These are phyloP conservation scores for Osmoderma eremita DNA, from an alignment of 2,888 invertebrate genomes.

Conservation along the genomic window DNA sequence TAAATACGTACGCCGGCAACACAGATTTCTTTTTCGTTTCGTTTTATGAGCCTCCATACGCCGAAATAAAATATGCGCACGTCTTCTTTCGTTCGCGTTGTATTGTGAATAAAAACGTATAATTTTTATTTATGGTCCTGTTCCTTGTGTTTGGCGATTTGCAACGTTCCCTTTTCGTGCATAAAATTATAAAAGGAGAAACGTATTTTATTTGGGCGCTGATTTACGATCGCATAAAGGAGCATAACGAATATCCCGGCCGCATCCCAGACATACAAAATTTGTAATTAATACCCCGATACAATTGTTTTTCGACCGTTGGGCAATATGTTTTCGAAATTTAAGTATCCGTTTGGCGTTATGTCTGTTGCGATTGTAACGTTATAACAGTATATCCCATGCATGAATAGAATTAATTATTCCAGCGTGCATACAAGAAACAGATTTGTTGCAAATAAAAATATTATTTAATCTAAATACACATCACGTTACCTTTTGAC, in stretches of 20 bases:
- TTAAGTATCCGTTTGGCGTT: conserved; percentile 1
- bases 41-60: conserved; percentile 29
- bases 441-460: too few relatives aligned
- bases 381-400: neutral
- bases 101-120: conserved; percentile 48
- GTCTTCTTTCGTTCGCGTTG: conserved; percentile 41
- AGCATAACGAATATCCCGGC: conserved; percentile 34
- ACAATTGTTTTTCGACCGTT: conserved; percentile 19
- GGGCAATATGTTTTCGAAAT: conserved; percentile 19
- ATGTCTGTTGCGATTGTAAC: neutral
- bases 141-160: conserved; percentile 50
- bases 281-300: conserved; percentile 34
- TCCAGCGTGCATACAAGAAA: too few relatives aligned
- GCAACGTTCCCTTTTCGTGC: conserved; percentile 45
- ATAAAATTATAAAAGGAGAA: conserved; percentile 41
- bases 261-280: conserved; percentile 22
- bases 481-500: too few relatives aligned
- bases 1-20: neutral
- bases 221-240: conserved; percentile 40
- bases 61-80: conserved; percentile 37
- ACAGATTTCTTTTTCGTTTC: conserved; percentile 24
- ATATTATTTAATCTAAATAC: too few relatives aligned
- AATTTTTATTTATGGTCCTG: conserved; percentile 49
- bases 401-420: too few relatives aligned
- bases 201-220: conserved; percentile 41